Conservation (phyloP, 2,797 vertebrate genomes). For the Alosa sapidissima region DNA sequence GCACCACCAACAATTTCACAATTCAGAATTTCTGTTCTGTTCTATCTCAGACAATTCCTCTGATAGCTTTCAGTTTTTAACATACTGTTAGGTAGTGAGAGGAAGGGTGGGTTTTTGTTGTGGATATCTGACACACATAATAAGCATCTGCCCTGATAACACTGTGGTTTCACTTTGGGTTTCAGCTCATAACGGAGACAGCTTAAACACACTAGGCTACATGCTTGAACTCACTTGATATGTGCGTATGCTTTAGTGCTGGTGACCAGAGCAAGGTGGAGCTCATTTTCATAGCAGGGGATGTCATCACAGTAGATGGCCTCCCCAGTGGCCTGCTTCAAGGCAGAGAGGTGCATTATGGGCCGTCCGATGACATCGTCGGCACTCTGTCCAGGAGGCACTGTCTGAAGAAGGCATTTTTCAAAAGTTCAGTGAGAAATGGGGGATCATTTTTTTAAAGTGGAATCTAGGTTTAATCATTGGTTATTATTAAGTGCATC, state of each 20-base stretch:
- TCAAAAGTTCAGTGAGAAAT: background rate
- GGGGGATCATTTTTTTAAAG: background rate
- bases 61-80: background rate
- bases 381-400: constrained; percentile 76
- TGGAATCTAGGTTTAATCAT: background rate
- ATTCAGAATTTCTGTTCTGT: no score
- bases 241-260: constrained; percentile 86
- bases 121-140: background rate
- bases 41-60: no score
- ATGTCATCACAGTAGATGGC: constrained; percentile 93
- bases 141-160: background rate
- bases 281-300: constrained; percentile 85
- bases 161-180: background rate
- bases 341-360: constrained; percentile 84
- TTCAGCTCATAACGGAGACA: background rate
- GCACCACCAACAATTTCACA: constrained; percentile 48
- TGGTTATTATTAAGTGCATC: background rate
- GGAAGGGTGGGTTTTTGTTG: background rate
- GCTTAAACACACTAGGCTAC: background rate
- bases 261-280: constrained; percentile 84
- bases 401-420: constrained; percentile 70
- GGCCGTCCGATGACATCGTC: constrained; percentile 86
- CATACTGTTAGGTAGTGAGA: background rate
- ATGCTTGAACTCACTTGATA: constrained; percentile 65
- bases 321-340: constrained; percentile 91